Base-by-base conservation (phyloP, 2,113 vertebrate species). In the Calidris pugnax region DNA sequence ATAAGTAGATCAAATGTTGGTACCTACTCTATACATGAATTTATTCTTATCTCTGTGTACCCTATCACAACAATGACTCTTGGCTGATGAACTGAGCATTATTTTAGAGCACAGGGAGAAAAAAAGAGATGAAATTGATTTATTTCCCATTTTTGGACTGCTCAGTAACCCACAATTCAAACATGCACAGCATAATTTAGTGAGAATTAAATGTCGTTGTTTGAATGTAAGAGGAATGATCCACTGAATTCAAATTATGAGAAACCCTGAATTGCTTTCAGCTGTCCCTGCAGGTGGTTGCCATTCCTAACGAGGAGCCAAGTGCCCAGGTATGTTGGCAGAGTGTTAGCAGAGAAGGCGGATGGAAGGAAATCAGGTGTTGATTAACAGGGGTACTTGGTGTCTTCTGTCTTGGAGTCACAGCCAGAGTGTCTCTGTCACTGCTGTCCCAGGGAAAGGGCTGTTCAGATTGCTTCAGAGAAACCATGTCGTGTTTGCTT, bases 1-100 rank as follows among this genome's bases (percentile, higher is more conserved):
- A 43, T 1, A 3, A 24, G 24, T 18, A 62, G 19, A 33, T 74
- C 32, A 76, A 57, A 33, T 60, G 84, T 11, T 55, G 35, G 30
- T 60, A 57, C 10, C 4, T 14, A 17, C 3, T 72, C 21, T 26
- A 8, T 33, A 26, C 0, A 1, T 4, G 1, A 27, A 30, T 39
- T 33, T 91, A 1, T 60, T 73, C 27, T 77, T 86, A 26, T 24
- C 14, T 85, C 33, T 67, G 2, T 53, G 12, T 67, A 81, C 14
- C 11, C 60, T 11, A 22, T 48, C 43, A 28, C 9, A 73, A 22
- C 26, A n/a, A 27, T 33, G 19, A 37, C 14, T 79, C 17, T 16
- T 32, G 18, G 21, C 24, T 84, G 68, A 71, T 56, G n/a, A 88
- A 47, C n/a, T 84, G 28, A 66, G 26, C 5, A 14, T 59, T 63